phyloP scores from a whole-genome alignment of 1,140 invertebrate genomes.

The Ctenoplectra terminalis region DNA sequence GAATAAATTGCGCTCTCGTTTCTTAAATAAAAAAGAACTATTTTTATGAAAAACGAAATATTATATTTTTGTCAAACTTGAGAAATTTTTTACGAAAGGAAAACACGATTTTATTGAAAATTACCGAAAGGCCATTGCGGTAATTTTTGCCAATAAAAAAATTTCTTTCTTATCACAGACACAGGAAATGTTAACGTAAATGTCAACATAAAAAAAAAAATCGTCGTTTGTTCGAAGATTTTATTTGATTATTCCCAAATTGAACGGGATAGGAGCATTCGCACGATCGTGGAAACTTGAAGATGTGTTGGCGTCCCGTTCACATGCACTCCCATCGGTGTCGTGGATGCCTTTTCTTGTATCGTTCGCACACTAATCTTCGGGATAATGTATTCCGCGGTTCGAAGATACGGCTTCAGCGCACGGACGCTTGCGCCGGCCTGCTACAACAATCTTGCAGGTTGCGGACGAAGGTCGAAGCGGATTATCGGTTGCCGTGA shows the following conservation, averaged over 20 bases:
- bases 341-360: constrained; percentile 63
- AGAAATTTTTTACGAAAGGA: too few species aligned
- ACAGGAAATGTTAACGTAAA: neutral
- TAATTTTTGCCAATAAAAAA: too few species aligned
- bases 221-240: neutral
- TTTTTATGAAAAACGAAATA: too few species aligned
- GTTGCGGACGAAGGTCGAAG: constrained; percentile 70
- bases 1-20: too few species aligned
- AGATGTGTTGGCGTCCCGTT: constrained; percentile 41
- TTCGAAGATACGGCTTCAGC: constrained; percentile 62
- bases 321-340: constrained; percentile 53
- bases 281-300: neutral
- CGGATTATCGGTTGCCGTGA: constrained; percentile 70
- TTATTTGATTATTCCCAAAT: neutral
- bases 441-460: constrained; percentile 56
- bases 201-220: neutral
- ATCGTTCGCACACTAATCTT: constrained; percentile 76
- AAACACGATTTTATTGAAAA: too few species aligned
- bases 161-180: neutral
- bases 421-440: constrained; percentile 53
- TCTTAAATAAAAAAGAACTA: too few species aligned
- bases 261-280: constrained; percentile 1
- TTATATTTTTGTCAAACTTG: too few species aligned
- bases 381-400: constrained; percentile 71
- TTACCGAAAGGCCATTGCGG: too few species aligned